These are phyloP conservation scores for Zaprionus bogoriensis DNA, from an alignment of 2,888 invertebrate genomes.

Conservation along the genomic window DNA sequence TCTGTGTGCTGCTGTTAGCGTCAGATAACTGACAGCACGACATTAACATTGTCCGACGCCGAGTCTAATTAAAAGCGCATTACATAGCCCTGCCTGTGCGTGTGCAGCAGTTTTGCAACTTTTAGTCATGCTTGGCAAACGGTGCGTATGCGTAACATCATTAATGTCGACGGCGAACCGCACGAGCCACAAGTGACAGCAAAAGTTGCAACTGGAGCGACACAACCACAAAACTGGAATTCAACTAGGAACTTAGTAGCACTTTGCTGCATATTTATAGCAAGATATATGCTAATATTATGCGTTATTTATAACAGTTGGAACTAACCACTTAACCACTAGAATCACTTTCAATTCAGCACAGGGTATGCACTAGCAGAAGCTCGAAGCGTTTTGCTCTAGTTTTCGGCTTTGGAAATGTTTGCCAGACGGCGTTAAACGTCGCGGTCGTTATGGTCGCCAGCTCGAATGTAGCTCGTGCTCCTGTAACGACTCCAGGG, in stretches of 20 bases:
- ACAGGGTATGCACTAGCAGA: not conserved
- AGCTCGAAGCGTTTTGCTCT: not conserved
- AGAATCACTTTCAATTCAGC: not conserved
- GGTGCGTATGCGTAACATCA: slow-evolving; percentile 38
- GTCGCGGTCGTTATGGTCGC: slow-evolving; percentile 35
- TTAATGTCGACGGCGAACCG: slow-evolving; percentile 6
- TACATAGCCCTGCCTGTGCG: slow-evolving; percentile 8
- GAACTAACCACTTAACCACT: not conserved
- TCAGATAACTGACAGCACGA: slow-evolving; percentile 31
- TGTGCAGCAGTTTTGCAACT: slow-evolving; percentile 19
- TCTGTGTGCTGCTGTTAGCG: slow-evolving; percentile 19
- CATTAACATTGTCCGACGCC: slow-evolving; percentile 14
- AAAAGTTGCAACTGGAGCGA: not conserved
- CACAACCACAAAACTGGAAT: not conserved
- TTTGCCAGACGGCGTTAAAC: slow-evolving; percentile 40
- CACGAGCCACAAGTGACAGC: not conserved
- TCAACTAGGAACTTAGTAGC: no score
- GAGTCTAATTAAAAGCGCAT: slow-evolving; percentile 39
- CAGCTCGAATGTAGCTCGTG: slow-evolving; percentile 11
- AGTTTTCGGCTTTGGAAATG: slow-evolving; percentile 31
- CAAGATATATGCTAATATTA: no score
- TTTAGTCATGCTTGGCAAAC: not conserved
- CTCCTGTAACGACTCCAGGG: not conserved
- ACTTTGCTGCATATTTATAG: no score
- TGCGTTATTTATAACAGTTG: not conserved